phyloP scores from a whole-genome alignment of 1,140 invertebrate genomes.

The Heliconius melpomene region DNA sequence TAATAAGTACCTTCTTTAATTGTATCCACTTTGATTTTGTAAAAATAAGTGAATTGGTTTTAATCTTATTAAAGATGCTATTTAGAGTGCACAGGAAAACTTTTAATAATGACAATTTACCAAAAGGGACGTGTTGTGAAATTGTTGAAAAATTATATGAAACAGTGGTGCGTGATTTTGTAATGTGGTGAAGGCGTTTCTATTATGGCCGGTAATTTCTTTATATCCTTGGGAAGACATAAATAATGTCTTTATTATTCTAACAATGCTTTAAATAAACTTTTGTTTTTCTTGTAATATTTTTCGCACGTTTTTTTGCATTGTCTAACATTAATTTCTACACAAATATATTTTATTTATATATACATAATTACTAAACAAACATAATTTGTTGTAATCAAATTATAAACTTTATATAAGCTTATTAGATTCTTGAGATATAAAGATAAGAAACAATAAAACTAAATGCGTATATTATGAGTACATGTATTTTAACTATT shows the following conservation, averaged over 20 bases:
- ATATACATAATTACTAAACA: too few species aligned
- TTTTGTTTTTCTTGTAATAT: too few species aligned
- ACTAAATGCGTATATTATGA: not conserved
- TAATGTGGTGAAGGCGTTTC: constrained; percentile 45
- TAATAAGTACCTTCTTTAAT: constrained; percentile 1
- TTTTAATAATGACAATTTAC: not conserved
- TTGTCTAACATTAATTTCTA: too few species aligned
- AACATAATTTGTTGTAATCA: too few species aligned
- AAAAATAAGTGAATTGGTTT: not conserved
- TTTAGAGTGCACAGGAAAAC: not conserved
- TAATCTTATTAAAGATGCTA: not conserved
- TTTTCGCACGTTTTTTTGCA: too few species aligned
- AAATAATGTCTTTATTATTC: too few species aligned
- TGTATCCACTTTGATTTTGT: not conserved
- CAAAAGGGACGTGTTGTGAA: not conserved
- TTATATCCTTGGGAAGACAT: too few species aligned
- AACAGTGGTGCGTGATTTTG: constrained; percentile 49
- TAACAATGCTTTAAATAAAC: too few species aligned
- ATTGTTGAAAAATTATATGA: constrained; percentile 43
- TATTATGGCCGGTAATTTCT: constrained; percentile 18
- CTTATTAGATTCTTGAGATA: not conserved
- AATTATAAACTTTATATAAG: not conserved
- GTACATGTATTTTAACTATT: not conserved
- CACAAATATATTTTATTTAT: too few species aligned
- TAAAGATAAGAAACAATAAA: not conserved